phyloP scores from a whole-genome alignment of 2,888 invertebrate genomes.

The Drosophila maculinotata region DNA sequence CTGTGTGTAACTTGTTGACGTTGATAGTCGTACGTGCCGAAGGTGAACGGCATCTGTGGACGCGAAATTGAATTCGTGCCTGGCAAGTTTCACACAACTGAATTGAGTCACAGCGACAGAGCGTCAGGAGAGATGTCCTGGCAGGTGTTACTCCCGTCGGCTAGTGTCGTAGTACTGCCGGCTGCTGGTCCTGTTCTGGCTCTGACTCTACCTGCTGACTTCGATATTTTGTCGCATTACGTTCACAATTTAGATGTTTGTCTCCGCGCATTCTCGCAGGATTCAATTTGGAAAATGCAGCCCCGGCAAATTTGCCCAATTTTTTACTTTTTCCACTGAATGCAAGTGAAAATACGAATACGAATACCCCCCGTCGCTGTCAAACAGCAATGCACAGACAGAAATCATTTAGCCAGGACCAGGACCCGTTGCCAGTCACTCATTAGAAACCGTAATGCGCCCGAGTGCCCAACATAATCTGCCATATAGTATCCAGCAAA shows the following conservation, averaged over 20 bases:
- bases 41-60: slow-evolving; percentile 81
- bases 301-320: slow-evolving; percentile 59
- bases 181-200: slow-evolving; percentile 1
- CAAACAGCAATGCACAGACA: too few relatives aligned
- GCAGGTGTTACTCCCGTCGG: slow-evolving; percentile 26
- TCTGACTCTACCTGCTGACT: slow-evolving; percentile 68
- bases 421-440: slow-evolving; percentile 37
- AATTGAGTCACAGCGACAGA: slow-evolving; percentile 70
- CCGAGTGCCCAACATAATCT: slow-evolving; percentile 25
- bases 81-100: slow-evolving; percentile 60
- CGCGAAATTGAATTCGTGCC: slow-evolving; percentile 82
- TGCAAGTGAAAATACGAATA: slow-evolving; percentile 11
- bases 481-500: slow-evolving; percentile 32
- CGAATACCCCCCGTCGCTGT: too few relatives aligned
- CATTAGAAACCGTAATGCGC: slow-evolving; percentile 61
- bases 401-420: slow-evolving; percentile 42
- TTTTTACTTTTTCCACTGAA: too few relatives aligned
- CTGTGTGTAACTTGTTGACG: slow-evolving; percentile 76
- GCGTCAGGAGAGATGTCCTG: slow-evolving; percentile 23
- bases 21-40: slow-evolving; percentile 81
- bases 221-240: slow-evolving; percentile 81
- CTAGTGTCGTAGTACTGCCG: slow-evolving; percentile 8
- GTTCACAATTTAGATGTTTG: slow-evolving; percentile 81
- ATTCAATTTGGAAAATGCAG: slow-evolving; percentile 74
- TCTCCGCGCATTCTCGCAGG: slow-evolving; percentile 70